Conservation (phyloP, 2,888 invertebrate genomes). For the Gerosis bhagava region DNA sequence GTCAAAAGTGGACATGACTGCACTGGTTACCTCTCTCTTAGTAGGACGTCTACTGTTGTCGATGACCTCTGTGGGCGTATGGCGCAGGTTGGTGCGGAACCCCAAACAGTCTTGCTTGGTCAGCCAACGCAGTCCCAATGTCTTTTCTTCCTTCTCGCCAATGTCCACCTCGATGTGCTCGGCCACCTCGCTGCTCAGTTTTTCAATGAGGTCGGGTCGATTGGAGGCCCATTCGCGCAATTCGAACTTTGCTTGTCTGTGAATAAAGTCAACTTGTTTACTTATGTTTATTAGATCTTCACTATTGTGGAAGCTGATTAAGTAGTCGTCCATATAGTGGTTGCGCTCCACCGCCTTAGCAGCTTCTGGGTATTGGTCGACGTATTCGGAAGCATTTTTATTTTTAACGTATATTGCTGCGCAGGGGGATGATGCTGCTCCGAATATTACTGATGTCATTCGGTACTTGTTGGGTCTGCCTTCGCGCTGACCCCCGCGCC, state of each 20-base stretch:
- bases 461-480: slow-evolving; percentile 9
- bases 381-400: slow-evolving; percentile 12
- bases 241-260: neutral
- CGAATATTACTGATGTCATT: slow-evolving; percentile 24
- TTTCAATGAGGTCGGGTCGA: neutral
- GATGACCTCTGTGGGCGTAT: neutral
- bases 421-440: slow-evolving; percentile 24
- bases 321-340: neutral
- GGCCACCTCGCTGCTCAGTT: neutral
- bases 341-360: neutral
- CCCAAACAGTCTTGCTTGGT: neutral
- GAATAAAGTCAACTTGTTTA: neutral
- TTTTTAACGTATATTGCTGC: slow-evolving; percentile 23
- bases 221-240: neutral
- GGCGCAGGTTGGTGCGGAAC: neutral
- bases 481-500: slow-evolving; percentile 6
- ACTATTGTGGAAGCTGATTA: neutral
- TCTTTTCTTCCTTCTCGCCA: neutral
- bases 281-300: neutral
- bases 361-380: slow-evolving; percentile 6
- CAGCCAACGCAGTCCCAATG: neutral
- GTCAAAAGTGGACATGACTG: slow-evolving; percentile 6
- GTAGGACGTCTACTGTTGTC: slow-evolving; percentile 2
- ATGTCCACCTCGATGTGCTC: neutral
- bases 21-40: slow-evolving; percentile 2